Conservation (phyloP, 2,113 vertebrate genomes). For the Delphinus delphis region DNA sequence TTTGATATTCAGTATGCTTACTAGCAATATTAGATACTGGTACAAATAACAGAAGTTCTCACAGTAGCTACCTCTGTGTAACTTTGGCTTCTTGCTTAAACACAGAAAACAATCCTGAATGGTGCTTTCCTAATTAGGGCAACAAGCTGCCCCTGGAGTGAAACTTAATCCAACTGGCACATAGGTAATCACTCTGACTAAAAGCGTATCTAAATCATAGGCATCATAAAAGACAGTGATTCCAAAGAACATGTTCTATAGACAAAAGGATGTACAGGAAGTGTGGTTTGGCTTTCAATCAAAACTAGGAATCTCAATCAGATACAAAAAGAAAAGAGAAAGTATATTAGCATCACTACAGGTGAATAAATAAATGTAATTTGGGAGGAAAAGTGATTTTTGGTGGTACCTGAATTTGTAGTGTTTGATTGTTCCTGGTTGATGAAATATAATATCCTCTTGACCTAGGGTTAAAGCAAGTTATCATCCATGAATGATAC, state of each 20-base stretch:
- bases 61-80: background rate
- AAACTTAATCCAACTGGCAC: background rate
- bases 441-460: background rate
- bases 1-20: background rate
- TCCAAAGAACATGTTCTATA: background rate
- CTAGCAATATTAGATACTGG: background rate
- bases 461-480: background rate
- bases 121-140: background rate
- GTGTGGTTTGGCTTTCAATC: background rate
- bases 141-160: background rate
- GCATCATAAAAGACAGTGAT: background rate
- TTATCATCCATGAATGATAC: background rate
- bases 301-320: background rate
- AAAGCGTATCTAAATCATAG: background rate
- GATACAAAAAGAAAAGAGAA: background rate
- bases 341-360: background rate
- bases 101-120: background rate
- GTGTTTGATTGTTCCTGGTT: background rate
- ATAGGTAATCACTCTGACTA: background rate
- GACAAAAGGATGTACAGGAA: background rate
- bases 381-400: background rate
- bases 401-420: background rate
- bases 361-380: background rate
- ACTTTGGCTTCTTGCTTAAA: background rate
- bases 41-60: background rate